These are phyloP conservation scores for Heliconius aoede DNA, from an alignment of 2,888 invertebrate species.

Conservation along the genomic window DNA sequence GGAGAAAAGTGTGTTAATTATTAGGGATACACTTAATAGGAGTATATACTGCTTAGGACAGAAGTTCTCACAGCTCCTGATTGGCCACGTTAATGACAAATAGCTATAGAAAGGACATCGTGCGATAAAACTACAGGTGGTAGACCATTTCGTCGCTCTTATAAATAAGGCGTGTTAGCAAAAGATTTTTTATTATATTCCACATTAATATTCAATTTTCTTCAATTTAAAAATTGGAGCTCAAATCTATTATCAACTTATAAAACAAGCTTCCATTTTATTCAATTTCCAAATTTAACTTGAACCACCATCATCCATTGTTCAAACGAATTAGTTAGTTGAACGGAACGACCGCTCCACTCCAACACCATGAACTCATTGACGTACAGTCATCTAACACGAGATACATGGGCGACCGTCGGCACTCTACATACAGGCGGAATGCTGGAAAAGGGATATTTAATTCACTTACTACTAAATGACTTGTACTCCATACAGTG, in stretches of 20 bases:
- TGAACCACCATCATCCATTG: background rate
- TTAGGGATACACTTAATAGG: no score
- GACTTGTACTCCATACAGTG: background rate
- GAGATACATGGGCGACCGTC: constrained; percentile 24
- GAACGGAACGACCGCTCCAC: background rate
- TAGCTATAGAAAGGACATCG: no score
- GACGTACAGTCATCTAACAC: constrained; percentile 17
- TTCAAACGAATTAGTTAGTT: background rate
- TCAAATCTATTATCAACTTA: background rate
- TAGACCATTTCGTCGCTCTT: no score
- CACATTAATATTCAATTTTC: no score
- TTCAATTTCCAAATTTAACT: background rate
- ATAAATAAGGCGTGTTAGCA: no score
- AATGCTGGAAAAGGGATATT: constrained; percentile 15
- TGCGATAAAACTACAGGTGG: no score
- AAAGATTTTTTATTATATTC: no score
- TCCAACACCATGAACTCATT: constrained; percentile 5
- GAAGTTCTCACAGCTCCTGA: no score
- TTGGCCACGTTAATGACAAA: no score
- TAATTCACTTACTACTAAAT: background rate
- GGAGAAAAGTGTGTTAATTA: no score
- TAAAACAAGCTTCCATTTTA: background rate
- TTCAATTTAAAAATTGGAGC: no score
- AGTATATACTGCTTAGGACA: no score
- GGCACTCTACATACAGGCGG: constrained; percentile 12